Conservation (phyloP, 2,797 vertebrate species). For the Tragopan temminckii region DNA sequence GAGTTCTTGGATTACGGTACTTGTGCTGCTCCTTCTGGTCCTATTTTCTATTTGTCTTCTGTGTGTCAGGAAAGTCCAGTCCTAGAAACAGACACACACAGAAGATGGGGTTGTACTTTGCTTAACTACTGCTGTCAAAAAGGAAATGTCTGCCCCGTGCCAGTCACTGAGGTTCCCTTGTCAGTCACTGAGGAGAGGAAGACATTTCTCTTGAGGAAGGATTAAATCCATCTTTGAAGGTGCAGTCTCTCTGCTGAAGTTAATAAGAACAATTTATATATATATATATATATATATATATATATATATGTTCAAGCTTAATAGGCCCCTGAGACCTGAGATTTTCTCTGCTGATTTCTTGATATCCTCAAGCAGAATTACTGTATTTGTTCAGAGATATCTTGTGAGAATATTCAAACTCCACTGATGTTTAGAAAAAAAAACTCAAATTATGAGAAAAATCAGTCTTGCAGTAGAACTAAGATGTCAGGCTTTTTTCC, state of each 20-base stretch:
- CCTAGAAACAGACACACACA: neutral
- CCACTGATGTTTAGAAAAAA: neutral
- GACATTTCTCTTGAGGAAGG: neutral
- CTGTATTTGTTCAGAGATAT: neutral
- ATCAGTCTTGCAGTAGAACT: neutral
- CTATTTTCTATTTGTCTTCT: neutral
- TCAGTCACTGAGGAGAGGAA: neutral
- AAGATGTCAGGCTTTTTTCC: neutral
- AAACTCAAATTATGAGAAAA: neutral
- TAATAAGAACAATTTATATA: neutral
- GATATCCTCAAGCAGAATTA: neutral
- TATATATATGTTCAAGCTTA: neutral
- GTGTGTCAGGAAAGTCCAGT: neutral
- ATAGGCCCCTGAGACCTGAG: neutral
- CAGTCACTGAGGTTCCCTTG: neutral
- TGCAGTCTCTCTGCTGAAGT: neutral
- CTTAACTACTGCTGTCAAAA: neutral
- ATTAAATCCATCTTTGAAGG: neutral
- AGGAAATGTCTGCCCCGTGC: neutral
- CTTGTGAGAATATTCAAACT: neutral
- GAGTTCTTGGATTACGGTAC: conserved; percentile 91
- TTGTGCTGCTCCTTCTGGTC: neutral
- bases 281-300: neutral
- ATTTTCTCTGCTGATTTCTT: neutral
- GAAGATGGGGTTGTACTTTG: neutral